Base-by-base conservation (phyloP, 2,113 vertebrate genomes). In the Camelus bactrianus region DNA sequence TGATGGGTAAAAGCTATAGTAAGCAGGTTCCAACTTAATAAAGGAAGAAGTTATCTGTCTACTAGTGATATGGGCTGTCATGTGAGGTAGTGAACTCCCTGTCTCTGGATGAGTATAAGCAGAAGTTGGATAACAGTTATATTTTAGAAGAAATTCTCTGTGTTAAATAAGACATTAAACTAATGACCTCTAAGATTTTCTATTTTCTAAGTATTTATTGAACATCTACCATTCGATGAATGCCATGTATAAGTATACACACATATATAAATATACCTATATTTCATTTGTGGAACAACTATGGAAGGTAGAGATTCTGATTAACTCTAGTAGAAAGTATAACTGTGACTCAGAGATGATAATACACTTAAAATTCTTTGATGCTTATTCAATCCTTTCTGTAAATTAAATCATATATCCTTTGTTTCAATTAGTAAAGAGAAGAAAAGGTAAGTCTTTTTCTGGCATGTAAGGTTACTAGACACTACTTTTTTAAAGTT, bases 391-490 rank as follows among this genome's bases (percentile, higher is more conserved):
- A 96, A 38, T 10, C 52, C 19, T 96, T 91, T 82, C 75, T 70
- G 77, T 92, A 75, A 88, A 95, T 60, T 17, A 95, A 89, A 93
- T 42, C 6, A 69, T 48, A 69, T 28, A 94, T 75, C n/a, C 24
- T 96, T 73, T 92, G 69, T 93, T 30, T 86, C 88, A 95, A 89
- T 82, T 62, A 94, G 54, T 64, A 50, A 93, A 84, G 35, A 84
- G 14, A 28, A 89, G 35, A 91, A 89, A 92, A 79, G 2, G 13
- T 35, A 73, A 48, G 42, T 42, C 19, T 62, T 89, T 94, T 80
- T 65, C 73, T 93, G 42, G 62, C 60, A 69, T 5, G 3, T 70
- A 79, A 92, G 60, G 54, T 88, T 64, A 94, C 38, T 67, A 89
- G 93, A 70, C 89, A 83, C 3, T 69, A 16, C 38, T 81, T 91